Base-by-base conservation (phyloP, 2,113 vertebrate species). In the Tragelaphus imberbis region DNA sequence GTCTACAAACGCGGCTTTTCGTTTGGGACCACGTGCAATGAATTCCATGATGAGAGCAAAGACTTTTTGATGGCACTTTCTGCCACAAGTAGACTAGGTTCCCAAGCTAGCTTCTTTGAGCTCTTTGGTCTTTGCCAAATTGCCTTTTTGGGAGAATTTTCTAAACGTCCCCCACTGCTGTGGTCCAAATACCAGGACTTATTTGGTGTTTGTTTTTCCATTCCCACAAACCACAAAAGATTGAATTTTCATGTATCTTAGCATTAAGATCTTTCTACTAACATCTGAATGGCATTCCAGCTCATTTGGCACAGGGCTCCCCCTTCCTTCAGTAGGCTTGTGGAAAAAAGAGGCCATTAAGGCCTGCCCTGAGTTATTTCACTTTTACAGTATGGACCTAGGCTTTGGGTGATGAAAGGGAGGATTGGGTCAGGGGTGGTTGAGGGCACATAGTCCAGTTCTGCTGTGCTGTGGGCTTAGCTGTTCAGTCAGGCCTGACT, bases 251-350 rank as follows among this genome's bases (percentile, higher is more conserved):
- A 51, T 84, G 28, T 87, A 84, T 95, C 84, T 97, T 93, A 87
- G 58, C 56, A 59, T 89, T 79, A 93, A 93, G 88, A 95, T 87
- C 53, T 92, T 91, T 91, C 91, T 97, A n/a, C 87, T 91, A 82
- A 96, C 96, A 96, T 96, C 96, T 97, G 95, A 98, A 80, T 98
- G 95, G 55, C 93, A 95, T 97, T 97, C 86, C 40, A 91, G 86
- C 59, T 96, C 97, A 95, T 98, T 65, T 61, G 79, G 88, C 93
- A 80, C 81, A 91, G 51, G 16, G 44, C 95, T 92, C 85, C 36
- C 40, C 61, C 49, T 89, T 90, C 86, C 84, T 92, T 63, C 71
- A 65, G 84, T 13, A 95, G 84, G 47, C 15, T 88, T 84, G 17
- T 0, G 55, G 71, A 85, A 13, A 93, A 65, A 65, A 17, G 82